These are phyloP conservation scores for Caenorhabditis sinica DNA, from an alignment of 2,888 invertebrate species.

Conservation along the genomic window DNA sequence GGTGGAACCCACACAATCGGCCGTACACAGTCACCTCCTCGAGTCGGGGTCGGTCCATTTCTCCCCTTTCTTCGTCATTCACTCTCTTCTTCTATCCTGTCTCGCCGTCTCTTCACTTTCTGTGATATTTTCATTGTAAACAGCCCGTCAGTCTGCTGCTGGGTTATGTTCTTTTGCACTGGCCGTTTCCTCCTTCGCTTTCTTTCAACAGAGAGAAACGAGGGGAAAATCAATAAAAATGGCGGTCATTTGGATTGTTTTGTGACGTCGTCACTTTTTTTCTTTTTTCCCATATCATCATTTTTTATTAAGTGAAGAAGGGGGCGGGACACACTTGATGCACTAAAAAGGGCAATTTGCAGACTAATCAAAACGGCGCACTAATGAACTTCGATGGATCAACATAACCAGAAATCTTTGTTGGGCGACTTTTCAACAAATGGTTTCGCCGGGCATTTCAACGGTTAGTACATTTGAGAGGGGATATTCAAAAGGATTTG, in stretches of 20 bases:
- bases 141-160: slow-evolving; percentile 21
- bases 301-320: background rate
- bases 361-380: slow-evolving; percentile 2
- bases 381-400: slow-evolving; percentile 70
- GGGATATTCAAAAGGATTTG: background rate
- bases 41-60: slow-evolving; percentile 14
- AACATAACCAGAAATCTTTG: slow-evolving; percentile 66
- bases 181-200: slow-evolving; percentile 3
- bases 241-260: slow-evolving; percentile 37
- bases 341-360: slow-evolving; percentile 17
- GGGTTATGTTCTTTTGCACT: slow-evolving; percentile 42
- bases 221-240: slow-evolving; percentile 23
- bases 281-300: slow-evolving; percentile 1
- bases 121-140: slow-evolving; percentile 27
- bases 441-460: slow-evolving; percentile 54
- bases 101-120: background rate
- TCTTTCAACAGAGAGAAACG: background rate
- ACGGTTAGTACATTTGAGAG: slow-evolving; percentile 43
- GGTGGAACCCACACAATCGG: background rate
- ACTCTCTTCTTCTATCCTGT: background rate
- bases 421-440: slow-evolving; percentile 65
- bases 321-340: background rate
- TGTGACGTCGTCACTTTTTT: background rate
- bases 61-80: background rate
- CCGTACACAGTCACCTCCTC: slow-evolving; percentile 21